phyloP scores from a whole-genome alignment of 2,797 vertebrate genomes.

The Neosilurus mollespiculum region DNA sequence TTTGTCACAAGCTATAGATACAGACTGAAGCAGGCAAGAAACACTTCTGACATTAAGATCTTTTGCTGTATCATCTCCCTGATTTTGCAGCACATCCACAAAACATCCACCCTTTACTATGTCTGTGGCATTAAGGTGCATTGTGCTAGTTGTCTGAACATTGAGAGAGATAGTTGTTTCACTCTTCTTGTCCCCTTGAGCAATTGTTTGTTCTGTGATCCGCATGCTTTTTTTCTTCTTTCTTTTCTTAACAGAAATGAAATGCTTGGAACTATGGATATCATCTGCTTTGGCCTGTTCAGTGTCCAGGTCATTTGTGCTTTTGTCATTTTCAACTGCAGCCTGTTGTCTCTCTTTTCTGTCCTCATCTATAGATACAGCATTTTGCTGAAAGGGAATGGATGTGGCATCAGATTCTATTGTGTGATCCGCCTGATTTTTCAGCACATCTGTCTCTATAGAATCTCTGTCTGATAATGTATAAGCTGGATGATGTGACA shows the following conservation, averaged over 20 bases:
- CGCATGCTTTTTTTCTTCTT: background rate
- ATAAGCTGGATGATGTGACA: background rate
- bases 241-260: background rate
- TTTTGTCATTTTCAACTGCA: background rate
- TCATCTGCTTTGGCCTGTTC: background rate
- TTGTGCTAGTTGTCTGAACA: conserved; percentile 19
- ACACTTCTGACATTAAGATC: background rate
- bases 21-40: background rate
- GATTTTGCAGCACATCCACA: background rate
- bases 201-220: background rate
- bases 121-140: conserved; percentile 16
- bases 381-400: background rate
- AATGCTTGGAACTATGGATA: background rate
- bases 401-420: background rate
- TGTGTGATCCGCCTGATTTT: background rate
- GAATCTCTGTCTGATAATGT: background rate
- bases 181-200: background rate
- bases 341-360: background rate
- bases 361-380: background rate
- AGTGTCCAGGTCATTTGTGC: background rate
- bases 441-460: background rate
- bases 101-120: background rate
- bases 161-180: background rate
- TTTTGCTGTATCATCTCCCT: background rate
- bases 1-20: background rate